phyloP scores from a whole-genome alignment of 2,113 vertebrate species.

The Mobula hypostoma region DNA sequence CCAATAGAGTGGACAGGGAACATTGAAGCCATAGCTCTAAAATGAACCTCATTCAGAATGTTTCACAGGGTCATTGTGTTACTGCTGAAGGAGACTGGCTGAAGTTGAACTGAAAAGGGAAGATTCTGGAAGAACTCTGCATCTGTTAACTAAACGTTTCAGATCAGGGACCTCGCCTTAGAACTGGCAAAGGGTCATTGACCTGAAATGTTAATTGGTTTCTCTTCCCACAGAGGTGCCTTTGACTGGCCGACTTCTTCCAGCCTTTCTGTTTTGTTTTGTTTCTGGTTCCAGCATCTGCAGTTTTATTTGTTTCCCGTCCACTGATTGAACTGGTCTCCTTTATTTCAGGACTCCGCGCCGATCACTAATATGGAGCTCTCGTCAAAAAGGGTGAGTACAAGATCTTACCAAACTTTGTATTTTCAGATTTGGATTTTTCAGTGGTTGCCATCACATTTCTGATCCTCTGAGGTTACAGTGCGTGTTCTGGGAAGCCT shows the following conservation, averaged over 20 bases:
- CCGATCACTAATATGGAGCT: slow-evolving; percentile 84
- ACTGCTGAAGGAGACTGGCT: too few relatives aligned
- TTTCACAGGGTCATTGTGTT: neutral
- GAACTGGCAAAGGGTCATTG: too few relatives aligned
- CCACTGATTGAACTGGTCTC: neutral
- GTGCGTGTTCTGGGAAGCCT: neutral
- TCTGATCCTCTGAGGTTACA: neutral
- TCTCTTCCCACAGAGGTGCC: too few relatives aligned
- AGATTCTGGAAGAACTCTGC: too few relatives aligned
- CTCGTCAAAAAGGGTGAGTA: slow-evolving; percentile 85
- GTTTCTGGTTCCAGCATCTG: too few relatives aligned
- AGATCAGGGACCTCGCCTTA: too few relatives aligned
- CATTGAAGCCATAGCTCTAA: neutral
- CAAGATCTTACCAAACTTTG: neutral
- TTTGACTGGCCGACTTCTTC: too few relatives aligned
- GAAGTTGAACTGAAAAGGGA: too few relatives aligned
- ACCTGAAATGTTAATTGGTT: too few relatives aligned
- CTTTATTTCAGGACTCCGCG: slow-evolving; percentile 65
- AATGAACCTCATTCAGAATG: neutral
- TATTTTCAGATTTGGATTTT: neutral
- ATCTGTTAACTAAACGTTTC: too few relatives aligned
- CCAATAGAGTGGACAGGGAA: neutral
- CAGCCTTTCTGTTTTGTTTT: too few relatives aligned
- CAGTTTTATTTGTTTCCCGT: too few relatives aligned
- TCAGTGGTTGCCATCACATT: neutral